A percentile compares a stretch with the other conserved stretches of the same genome.
phyloP scores from a whole-genome alignment of 2,888 invertebrate genomes.

The Cylloceria caligata region DNA sequence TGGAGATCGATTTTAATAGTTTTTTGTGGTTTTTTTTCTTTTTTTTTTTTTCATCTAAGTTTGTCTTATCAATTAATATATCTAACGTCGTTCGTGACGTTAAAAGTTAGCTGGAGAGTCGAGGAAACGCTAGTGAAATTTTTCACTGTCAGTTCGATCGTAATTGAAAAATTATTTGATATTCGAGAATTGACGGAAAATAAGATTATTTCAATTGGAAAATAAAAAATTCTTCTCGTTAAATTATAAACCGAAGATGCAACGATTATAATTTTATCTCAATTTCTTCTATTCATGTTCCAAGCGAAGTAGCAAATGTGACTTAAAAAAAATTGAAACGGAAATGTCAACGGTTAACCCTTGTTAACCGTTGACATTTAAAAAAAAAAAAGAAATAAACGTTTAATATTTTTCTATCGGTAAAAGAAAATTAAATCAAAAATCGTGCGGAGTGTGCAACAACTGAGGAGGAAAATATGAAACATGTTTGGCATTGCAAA shows the following conservation, averaged over 20 bases:
- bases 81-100: slow-evolving; percentile 4
- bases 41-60: no score
- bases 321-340: no score
- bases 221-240: background rate
- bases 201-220: background rate
- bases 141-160: slow-evolving; percentile 16
- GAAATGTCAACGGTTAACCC: no score
- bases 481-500: no score
- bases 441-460: no score
- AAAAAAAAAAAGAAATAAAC: background rate
- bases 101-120: slow-evolving; percentile 2
- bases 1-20: slow-evolving; percentile 23
- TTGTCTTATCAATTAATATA: slow-evolving; percentile 21
- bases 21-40: no score
- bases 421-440: no score
- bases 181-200: background rate
- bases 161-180: background rate
- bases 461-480: no score
- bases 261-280: no score
- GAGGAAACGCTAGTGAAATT: slow-evolving; percentile 19
- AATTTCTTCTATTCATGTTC: no score
- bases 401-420: slow-evolving; percentile 1
- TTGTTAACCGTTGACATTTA: background rate
- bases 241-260: background rate
- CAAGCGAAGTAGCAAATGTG: no score